A percentile compares a stretch with the other conserved stretches of the same genome.
Evolutionary conservation across 1,140 invertebrate genomes (phyloP).

Genomic region (Sycophaga agraensis): DNA sequence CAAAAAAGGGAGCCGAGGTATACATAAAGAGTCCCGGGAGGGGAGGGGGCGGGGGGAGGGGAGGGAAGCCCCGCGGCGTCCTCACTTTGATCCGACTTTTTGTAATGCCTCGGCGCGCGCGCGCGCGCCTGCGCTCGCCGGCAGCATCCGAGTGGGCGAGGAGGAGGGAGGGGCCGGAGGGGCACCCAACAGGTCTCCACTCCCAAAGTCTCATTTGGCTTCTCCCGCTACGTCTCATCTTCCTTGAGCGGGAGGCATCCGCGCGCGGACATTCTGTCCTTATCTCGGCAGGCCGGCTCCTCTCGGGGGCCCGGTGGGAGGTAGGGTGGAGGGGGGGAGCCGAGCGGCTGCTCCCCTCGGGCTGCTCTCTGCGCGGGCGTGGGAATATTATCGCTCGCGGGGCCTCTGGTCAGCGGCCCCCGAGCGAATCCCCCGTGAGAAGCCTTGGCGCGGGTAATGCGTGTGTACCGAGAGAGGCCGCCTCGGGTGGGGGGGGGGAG

Average conservation of each 20-base stretch:
- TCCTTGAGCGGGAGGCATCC: constrained; percentile 6
- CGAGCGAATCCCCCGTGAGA: constrained; percentile 8
- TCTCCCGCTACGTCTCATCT: constrained; percentile 21
- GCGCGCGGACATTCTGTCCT: constrained; percentile 21
- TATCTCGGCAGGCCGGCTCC: constrained; percentile 18
- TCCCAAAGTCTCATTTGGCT: constrained; percentile 29
- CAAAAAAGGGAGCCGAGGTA: not conserved
- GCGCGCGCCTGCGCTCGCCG: not conserved
- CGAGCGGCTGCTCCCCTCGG: not conserved
- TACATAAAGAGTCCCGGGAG: not conserved
- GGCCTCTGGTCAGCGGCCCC: constrained; percentile 39
- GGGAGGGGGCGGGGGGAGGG: not conserved
- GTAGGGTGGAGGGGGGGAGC: not conserved
- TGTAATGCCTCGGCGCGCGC: constrained; percentile 13
- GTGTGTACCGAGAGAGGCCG: too few relatives aligned
- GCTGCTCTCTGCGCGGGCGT: constrained; percentile 53
- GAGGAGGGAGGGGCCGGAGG: too few relatives aligned
- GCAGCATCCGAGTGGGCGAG: not conserved
- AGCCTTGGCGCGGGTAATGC: constrained; percentile 5
- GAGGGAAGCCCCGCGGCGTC: constrained; percentile 16
- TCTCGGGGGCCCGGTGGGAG: not conserved
- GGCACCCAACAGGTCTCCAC: constrained; percentile 11
- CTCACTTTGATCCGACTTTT: constrained; percentile 31
- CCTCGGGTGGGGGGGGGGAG: too few relatives aligned
- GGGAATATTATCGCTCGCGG: constrained; percentile 50